Percentiles rank a stretch among this genome's conserved stretches.
phyloP scores from a whole-genome alignment of 2,113 vertebrate species.

The Hippoglossus stenolepis region DNA sequence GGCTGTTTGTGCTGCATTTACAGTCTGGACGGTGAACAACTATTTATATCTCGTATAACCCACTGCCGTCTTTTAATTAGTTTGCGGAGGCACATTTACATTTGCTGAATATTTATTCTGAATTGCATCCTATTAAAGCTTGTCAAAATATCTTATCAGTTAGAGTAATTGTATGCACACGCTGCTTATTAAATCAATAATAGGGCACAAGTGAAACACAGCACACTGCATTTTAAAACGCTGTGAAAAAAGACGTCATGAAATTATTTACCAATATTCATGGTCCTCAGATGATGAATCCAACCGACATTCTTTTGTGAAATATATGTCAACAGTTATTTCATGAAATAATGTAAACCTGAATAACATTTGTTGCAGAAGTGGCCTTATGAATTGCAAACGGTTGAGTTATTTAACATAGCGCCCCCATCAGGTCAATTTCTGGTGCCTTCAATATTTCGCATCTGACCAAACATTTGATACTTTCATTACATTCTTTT shows the following conservation, averaged over 20 bases:
- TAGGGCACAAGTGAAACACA: constrained; percentile 44
- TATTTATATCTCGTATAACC: constrained; percentile 29
- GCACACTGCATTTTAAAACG: constrained; percentile 8
- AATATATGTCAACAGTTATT: background rate
- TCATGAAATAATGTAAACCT: too few relatives aligned
- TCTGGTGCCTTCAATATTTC: too few relatives aligned
- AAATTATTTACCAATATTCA: background rate
- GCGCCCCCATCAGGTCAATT: too few relatives aligned
- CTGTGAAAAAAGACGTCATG: background rate
- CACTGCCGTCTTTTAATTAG: constrained; percentile 47
- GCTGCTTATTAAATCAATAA: constrained; percentile 64
- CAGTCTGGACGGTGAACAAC: constrained; percentile 15
- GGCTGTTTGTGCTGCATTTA: constrained; percentile 5
- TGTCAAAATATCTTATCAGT: constrained; percentile 69
- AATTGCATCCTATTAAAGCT: constrained; percentile 67
- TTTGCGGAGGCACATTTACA: constrained; percentile 55
- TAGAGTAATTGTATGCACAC: constrained; percentile 64
- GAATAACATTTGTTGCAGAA: too few relatives aligned
- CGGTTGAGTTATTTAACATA: too few relatives aligned
- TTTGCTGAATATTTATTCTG: constrained; percentile 70
- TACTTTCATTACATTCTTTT: too few relatives aligned
- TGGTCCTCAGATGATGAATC: background rate
- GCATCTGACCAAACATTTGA: too few relatives aligned
- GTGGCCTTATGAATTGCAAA: too few relatives aligned
- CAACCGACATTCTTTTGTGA: background rate